Conservation (phyloP, 2,888 invertebrate species). For the Linyphia triangularis region DNA sequence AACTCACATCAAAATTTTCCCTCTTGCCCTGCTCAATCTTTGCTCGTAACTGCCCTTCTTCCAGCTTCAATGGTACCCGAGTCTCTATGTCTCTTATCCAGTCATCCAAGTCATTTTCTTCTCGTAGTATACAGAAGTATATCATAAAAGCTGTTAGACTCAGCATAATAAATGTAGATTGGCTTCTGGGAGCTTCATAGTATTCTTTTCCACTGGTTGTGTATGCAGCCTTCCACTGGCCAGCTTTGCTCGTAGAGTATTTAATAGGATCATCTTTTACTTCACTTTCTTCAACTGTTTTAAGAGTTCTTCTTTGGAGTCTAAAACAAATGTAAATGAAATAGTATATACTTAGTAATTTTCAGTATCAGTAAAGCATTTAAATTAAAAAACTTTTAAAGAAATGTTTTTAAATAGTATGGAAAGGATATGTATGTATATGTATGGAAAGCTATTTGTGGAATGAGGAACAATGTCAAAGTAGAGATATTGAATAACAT, state of each 20-base stretch:
- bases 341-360: not conserved
- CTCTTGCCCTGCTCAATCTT: slow-evolving; percentile 15
- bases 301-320: not conserved
- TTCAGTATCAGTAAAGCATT: too few species aligned
- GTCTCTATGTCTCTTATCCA: slow-evolving; percentile 46
- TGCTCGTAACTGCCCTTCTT: slow-evolving; percentile 51
- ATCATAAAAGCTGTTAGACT: slow-evolving; percentile 54
- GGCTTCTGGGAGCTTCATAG: slow-evolving; percentile 13
- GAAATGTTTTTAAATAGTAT: not conserved
- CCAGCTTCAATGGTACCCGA: slow-evolving; percentile 24
- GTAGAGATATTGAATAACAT: too few species aligned
- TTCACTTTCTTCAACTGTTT: slow-evolving; percentile 15
- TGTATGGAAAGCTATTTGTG: too few species aligned
- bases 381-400: not conserved
- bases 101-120: slow-evolving; percentile 72
- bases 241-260: slow-evolving; percentile 63
- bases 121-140: slow-evolving; percentile 66
- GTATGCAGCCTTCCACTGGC: slow-evolving; percentile 52
- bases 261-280: slow-evolving; percentile 52
- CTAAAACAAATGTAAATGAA: not conserved
- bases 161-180: not conserved
- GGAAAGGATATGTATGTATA: too few species aligned
- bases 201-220: slow-evolving; percentile 49
- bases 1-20: not conserved
- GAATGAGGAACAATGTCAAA: too few species aligned